Evolutionary conservation across 2,113 vertebrate species (phyloP).

Genomic region (Ageneiosus marmoratus): DNA sequence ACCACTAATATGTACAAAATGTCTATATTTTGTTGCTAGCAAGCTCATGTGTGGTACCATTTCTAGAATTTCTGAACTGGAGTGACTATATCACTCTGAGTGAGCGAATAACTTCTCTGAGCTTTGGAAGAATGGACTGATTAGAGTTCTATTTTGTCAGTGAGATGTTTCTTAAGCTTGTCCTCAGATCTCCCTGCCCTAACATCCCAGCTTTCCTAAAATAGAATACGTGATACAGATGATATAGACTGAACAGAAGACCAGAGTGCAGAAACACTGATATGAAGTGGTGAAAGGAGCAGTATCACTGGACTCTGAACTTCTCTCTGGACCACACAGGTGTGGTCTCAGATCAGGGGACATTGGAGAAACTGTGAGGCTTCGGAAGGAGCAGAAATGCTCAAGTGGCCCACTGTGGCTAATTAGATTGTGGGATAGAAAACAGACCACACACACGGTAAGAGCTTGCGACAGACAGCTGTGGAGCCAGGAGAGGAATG

Average conservation of each 20-base stretch:
- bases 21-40: not conserved
- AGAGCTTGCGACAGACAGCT: slow-evolving; percentile 29
- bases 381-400: not conserved
- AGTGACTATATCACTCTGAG: not conserved
- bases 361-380: not conserved
- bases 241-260: not conserved
- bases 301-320: not conserved
- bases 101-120: not conserved
- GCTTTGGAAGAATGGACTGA: not conserved
- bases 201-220: not conserved
- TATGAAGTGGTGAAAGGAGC: not conserved
- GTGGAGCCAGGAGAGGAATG: not conserved
- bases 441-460: slow-evolving; percentile 27
- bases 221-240: not conserved
- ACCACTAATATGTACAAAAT: not conserved
- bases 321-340: not conserved
- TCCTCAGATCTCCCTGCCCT: not conserved
- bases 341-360: not conserved
- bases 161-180: not conserved
- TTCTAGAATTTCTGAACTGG: not conserved
- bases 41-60: not conserved
- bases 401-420: not conserved
- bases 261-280: not conserved
- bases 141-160: not conserved
- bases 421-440: slow-evolving; percentile 23